phyloP scores from a whole-genome alignment of 2,797 vertebrate species.

The Anomalospiza imberbis region DNA sequence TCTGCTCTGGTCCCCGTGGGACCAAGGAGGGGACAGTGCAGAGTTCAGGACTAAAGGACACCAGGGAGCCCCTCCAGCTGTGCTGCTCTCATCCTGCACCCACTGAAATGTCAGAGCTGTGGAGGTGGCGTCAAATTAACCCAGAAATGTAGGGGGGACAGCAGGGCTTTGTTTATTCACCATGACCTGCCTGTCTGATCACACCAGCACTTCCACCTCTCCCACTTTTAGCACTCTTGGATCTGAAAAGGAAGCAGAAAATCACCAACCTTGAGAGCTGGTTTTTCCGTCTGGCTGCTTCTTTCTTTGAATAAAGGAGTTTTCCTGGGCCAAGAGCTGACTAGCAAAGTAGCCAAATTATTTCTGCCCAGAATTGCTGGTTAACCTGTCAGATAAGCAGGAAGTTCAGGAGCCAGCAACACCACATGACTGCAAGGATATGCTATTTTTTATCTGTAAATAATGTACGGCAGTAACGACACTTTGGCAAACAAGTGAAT shows the following conservation, averaged over 20 bases:
- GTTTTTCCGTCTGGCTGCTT: background rate
- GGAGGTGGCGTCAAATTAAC: fast-evolving
- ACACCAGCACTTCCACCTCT: background rate
- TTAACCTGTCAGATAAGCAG: background rate
- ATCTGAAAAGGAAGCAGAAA: background rate
- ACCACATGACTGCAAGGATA: background rate
- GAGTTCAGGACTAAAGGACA: background rate
- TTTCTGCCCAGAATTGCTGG: background rate
- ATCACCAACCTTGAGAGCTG: background rate
- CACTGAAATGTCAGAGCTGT: fast-evolving
- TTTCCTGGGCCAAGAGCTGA: background rate
- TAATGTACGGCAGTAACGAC: background rate
- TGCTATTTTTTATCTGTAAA: background rate
- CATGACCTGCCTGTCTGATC: background rate
- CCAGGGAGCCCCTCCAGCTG: fast-evolving
- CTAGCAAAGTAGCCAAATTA: background rate
- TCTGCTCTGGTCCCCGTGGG: fast-evolving
- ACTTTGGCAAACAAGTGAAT: background rate
- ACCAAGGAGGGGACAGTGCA: fast-evolving
- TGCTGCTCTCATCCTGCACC: background rate
- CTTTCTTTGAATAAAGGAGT: background rate
- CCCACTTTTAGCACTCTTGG: fast-evolving
- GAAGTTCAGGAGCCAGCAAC: background rate
- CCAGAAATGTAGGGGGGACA: fast-evolving
- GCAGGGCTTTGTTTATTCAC: background rate